phyloP scores from a whole-genome alignment of 1,140 invertebrate genomes.

The Procambarus clarkii region DNA sequence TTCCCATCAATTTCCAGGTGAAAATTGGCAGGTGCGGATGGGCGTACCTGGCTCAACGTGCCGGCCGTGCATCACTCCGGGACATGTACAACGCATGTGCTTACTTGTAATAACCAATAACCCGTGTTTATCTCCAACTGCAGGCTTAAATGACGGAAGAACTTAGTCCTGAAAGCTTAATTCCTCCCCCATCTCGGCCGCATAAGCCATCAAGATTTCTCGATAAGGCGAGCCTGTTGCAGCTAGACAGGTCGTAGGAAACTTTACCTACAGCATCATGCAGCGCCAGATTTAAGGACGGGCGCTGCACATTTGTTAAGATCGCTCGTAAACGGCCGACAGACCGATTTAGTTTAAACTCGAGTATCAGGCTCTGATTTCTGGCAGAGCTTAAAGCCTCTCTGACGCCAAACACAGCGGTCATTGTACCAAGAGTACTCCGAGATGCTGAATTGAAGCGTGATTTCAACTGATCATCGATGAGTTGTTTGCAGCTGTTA shows the following conservation, averaged over 20 bases:
- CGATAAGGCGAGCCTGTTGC: not conserved
- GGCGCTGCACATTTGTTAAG: not conserved
- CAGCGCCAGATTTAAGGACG: not conserved
- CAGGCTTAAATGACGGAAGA: not conserved
- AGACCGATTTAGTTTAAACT: too few relatives aligned
- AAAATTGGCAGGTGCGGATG: not conserved
- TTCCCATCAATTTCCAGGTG: slow-evolving; percentile 19
- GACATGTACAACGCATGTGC: not conserved
- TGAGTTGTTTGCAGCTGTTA: too few relatives aligned
- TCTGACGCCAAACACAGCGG: too few relatives aligned
- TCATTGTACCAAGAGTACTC: too few relatives aligned
- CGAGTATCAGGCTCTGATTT: too few relatives aligned
- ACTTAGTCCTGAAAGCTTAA: slow-evolving; percentile 5
- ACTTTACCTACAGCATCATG: not conserved
- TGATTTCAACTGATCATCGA: too few relatives aligned
- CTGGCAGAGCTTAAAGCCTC: too few relatives aligned
- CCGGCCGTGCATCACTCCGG: not conserved
- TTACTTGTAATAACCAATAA: not conserved
- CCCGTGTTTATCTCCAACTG: not conserved
- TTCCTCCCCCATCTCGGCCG: not conserved
- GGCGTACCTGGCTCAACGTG: not conserved
- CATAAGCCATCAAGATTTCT: not conserved
- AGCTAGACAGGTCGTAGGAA: not conserved
- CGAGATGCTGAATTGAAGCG: too few relatives aligned
- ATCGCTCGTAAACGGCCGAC: not conserved